Evolutionary conservation across 2,797 vertebrate genomes (phyloP), one percentile per base, ranked within the genome.

Genomic region (Harpagifer antarcticus): DNA sequence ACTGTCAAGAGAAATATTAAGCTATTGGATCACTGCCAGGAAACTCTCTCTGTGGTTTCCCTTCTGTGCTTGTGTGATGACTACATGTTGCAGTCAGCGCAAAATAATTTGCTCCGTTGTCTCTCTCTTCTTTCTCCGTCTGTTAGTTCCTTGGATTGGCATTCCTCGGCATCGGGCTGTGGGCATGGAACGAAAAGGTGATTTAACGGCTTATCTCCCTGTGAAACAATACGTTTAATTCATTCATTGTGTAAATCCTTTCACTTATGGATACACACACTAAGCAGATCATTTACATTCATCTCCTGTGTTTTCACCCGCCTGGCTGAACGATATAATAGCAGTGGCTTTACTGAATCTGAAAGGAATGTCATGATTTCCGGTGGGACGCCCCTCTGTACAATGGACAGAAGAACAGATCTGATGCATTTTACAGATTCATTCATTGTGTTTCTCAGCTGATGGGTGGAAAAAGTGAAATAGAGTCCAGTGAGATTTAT

Each of bases 111-210:
- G 6, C 43, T 70, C 19, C 67, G 60, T 49, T 56, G 9, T 67
- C 23, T 65, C 65, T 69, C 1, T 73, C 33, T 49, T 73, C 43
- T 64, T 72, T 27, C 8, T 55, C 15, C 44, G 54, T 53, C 59
- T 93, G 74, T 80, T 88, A 99, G 98, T 97, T 99, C 90, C 95
- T 99, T 63, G 98, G 98, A 83, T 96, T 99, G 90, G 95, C 98
- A 0, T 99, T 99, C 94, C 96, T 99, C 72, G 98, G 95, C 85
- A 98, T 99, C 54, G 98, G 98, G 68, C 85, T 99, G 66, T 99
- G 98, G 98, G 98, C 98, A 64, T 99, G 98, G 98, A 99, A 96
- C 89, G 98, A 99, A 91, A 99, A 99, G 95, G 98, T 99, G 94
- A 94, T 95, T 79, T 61, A 42, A 17, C 8, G 42, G 43, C 8